Percentiles rank a stretch among this genome's conserved stretches.
phyloP scores from a whole-genome alignment of 2,888 invertebrate genomes.

The Caenorhabditis angaria region DNA sequence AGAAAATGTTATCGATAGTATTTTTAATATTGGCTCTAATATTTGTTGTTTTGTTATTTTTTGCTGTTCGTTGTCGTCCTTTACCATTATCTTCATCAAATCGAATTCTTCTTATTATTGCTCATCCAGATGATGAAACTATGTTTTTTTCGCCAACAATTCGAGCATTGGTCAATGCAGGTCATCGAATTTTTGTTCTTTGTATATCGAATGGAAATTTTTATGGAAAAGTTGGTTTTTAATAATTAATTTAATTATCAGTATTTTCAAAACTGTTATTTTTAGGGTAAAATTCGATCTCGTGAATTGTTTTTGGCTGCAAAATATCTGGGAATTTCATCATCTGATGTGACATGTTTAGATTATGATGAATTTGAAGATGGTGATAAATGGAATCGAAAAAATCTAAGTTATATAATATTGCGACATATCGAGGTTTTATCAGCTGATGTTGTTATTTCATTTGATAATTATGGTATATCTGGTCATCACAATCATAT shows the following conservation, averaged over 20 bases:
- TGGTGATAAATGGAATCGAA: constrained; percentile 75
- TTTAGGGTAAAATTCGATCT: constrained; percentile 78
- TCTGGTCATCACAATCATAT: constrained; percentile 90
- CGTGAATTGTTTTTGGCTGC: constrained; percentile 86
- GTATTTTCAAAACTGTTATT: constrained; percentile 1
- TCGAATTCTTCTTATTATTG: constrained; percentile 82
- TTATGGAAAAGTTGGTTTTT: constrained; percentile 44
- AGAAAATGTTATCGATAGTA: constrained; percentile 42
- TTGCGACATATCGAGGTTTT: constrained; percentile 52
- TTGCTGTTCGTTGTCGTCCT: constrained; percentile 44
- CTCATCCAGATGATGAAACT: constrained; percentile 98
- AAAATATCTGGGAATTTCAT: constrained; percentile 82
- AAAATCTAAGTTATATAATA: constrained; percentile 40
- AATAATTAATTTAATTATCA: not conserved
- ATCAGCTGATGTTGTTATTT: constrained; percentile 78
- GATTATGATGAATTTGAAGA: constrained; percentile 80
- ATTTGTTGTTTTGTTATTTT: constrained; percentile 46
- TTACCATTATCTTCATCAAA: constrained; percentile 23
- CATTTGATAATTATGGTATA: constrained; percentile 92
- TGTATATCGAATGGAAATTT: constrained; percentile 55
- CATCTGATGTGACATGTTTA: constrained; percentile 80
- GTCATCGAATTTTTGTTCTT: constrained; percentile 51
- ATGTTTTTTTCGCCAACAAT: constrained; percentile 93
- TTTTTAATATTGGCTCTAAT: constrained; percentile 29
- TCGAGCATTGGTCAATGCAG: constrained; percentile 35